These are phyloP conservation scores for Hypena proboscidalis DNA, from an alignment of 2,888 invertebrate genomes.

Conservation along the genomic window DNA sequence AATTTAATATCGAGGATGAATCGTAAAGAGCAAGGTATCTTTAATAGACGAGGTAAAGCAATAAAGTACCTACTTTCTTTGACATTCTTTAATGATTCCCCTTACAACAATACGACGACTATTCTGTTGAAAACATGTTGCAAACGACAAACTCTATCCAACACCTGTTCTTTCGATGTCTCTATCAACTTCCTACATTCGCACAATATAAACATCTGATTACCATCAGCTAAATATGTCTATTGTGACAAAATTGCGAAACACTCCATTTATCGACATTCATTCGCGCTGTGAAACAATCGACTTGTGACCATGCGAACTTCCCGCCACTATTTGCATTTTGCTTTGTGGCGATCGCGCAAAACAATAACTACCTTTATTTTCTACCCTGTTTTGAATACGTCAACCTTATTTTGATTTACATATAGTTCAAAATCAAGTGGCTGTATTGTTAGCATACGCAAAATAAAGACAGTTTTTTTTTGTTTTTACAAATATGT, in stretches of 20 bases:
- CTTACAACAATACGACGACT: too few relatives aligned
- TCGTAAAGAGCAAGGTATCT: too few relatives aligned
- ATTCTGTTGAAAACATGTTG: too few relatives aligned
- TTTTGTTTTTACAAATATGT: conserved; percentile 15
- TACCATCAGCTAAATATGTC: conserved; percentile 34
- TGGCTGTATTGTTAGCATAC: neutral
- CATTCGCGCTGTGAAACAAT: conserved; percentile 53
- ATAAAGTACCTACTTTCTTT: too few relatives aligned
- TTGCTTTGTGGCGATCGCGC: conserved; percentile 40
- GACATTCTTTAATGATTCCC: neutral
- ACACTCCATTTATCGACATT: conserved; percentile 49
- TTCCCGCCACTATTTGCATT: conserved; percentile 58
- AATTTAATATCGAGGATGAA: too few relatives aligned
- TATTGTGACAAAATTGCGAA: conserved; percentile 43
- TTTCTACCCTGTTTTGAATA: conserved; percentile 2
- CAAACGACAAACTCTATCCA: too few relatives aligned
- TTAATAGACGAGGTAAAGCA: too few relatives aligned
- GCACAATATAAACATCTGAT: conserved; percentile 25
- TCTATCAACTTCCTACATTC: conserved; percentile 23
- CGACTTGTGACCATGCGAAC: conserved; percentile 54
- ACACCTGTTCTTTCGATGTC: too few relatives aligned
- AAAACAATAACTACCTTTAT: conserved; percentile 14
- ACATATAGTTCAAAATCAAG: conserved; percentile 9
- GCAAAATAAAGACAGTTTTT: conserved; percentile 23
- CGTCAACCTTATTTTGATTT: neutral